Percentiles rank a stretch among this genome's conserved stretches.
Conservation (phyloP, 2,888 invertebrate species). For the Prosapia bicincta region DNA sequence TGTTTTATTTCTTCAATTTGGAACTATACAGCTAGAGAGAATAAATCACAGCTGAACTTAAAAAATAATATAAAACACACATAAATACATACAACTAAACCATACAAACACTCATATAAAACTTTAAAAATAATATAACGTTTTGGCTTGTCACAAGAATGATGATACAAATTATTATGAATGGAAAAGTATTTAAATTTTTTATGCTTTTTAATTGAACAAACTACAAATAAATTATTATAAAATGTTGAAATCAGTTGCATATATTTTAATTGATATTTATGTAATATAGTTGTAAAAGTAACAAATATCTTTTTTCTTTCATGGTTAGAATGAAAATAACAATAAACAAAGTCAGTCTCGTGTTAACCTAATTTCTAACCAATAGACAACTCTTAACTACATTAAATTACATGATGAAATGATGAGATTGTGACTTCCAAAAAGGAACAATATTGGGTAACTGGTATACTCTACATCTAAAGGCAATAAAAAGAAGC, state of each 20-base stretch:
- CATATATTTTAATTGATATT: too few relatives aligned
- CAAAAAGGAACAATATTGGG: not conserved
- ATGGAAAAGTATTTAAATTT: not conserved
- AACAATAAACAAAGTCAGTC: conserved; percentile 2
- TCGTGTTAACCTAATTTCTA: not conserved
- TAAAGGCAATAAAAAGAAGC: not conserved
- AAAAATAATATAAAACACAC: conserved; percentile 32
- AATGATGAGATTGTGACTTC: not conserved
- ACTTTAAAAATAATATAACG: conserved; percentile 15
- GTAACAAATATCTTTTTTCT: not conserved
- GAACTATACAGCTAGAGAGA: conserved; percentile 37
- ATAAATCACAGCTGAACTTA: conserved; percentile 37
- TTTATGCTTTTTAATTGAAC: not conserved
- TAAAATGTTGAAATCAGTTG: not conserved
- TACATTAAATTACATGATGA: not conserved
- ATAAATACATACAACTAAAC: conserved; percentile 23
- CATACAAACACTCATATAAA: conserved; percentile 26
- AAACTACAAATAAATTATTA: not conserved
- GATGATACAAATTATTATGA: not conserved
- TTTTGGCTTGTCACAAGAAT: not conserved
- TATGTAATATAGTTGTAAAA: too few relatives aligned
- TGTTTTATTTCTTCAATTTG: conserved; percentile 33
- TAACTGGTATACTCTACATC: not conserved
- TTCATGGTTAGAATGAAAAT: not conserved
- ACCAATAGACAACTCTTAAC: conserved; percentile 2